Base-by-base conservation (phyloP, 2,888 invertebrate genomes). In the Acrobeloides nanus region DNA sequence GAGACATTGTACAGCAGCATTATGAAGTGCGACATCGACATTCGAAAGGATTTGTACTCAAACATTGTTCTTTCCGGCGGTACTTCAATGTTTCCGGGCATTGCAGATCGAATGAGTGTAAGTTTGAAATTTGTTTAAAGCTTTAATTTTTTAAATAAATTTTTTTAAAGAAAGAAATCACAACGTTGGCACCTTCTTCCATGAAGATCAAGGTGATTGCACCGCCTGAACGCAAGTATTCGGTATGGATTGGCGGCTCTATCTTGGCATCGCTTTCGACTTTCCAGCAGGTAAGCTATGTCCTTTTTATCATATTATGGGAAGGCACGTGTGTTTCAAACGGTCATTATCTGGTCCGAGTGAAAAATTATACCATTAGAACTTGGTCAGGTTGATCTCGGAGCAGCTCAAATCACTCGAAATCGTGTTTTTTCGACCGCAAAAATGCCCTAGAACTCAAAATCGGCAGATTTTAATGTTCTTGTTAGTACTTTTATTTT, bases 161-260 rank as follows among this genome's bases (percentile, higher is more conserved):
- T n/a, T n/a, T n/a, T n/a, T n/a, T n/a, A n/a, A 58, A 64, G 46
- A 62, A 55, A 52, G 61, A 62, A 29, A 64, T 61, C 46, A 60
- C 60, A 41, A 55, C 61, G 38, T 48, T 60, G 37, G 60, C 60
- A 18, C 62, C 60, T 31, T 63, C 62, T 38, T 62, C 60, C 35
- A 60, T 60, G 60, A 60, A 60, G 53, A 60, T 60, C 62, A 59
- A 59, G 62, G 67, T 64, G 50, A 69, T 69, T 47, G 68, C 65
- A 24, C 68, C 65, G 23, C 68, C 89, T 58, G 89, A 89, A 81
- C 82, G 89, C 76, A 90, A 90, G 78, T 89, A 90, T 82, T 89
- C 89, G 74, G 89, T 89, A 65, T 90, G 89, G 89, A 90, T 92
- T 82, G 90, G 90, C 76, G 90, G 90, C 65, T 90, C 90, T 77